A percentile compares a stretch with the other conserved stretches of the same genome.
These are phyloP conservation scores for Pegoplata infirma DNA, from an alignment of 2,888 invertebrate genomes.

Conservation along the genomic window DNA sequence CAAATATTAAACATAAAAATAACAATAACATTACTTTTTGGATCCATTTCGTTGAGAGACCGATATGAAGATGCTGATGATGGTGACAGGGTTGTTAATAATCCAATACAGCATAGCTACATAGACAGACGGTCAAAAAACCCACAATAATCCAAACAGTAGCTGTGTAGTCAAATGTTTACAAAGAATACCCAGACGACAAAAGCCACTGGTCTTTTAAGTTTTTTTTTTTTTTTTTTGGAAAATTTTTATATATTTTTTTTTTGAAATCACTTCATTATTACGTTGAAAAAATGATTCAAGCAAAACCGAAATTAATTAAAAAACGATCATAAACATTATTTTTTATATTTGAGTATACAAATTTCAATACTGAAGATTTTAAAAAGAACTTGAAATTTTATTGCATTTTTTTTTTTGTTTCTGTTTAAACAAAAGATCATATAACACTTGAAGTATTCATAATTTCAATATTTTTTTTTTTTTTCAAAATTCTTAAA, in stretches of 20 bases:
- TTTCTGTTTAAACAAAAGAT: slow-evolving; percentile 22
- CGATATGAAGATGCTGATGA: neutral
- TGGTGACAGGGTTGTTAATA: slow-evolving; percentile 47
- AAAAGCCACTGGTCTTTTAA: slow-evolving; percentile 28
- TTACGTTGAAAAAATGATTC: slow-evolving; percentile 40
- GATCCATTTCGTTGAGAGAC: slow-evolving; percentile 72
- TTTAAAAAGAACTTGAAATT: slow-evolving; percentile 24
- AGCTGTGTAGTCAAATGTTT: slow-evolving; percentile 43
- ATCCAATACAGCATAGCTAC: slow-evolving; percentile 43
- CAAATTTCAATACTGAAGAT: slow-evolving; percentile 24
- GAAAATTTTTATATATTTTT: neutral
- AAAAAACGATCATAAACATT: slow-evolving; percentile 50
- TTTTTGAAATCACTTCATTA: slow-evolving; percentile 34
- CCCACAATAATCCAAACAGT: slow-evolving; percentile 42
- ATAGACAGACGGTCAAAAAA: slow-evolving; percentile 22
- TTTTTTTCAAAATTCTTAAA: neutral
- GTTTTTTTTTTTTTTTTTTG: slow-evolving; percentile 16
- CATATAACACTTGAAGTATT: slow-evolving; percentile 41
- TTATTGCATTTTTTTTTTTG: slow-evolving; percentile 35
- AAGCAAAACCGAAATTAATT: slow-evolving; percentile 42
- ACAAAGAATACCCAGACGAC: slow-evolving; percentile 13
- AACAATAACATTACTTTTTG: slow-evolving; percentile 74
- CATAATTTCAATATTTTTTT: neutral
- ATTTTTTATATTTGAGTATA: slow-evolving; percentile 17
- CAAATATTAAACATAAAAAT: slow-evolving; percentile 53